Conservation (phyloP, 2,113 vertebrate species). For the Heloderma charlesbogerti region DNA sequence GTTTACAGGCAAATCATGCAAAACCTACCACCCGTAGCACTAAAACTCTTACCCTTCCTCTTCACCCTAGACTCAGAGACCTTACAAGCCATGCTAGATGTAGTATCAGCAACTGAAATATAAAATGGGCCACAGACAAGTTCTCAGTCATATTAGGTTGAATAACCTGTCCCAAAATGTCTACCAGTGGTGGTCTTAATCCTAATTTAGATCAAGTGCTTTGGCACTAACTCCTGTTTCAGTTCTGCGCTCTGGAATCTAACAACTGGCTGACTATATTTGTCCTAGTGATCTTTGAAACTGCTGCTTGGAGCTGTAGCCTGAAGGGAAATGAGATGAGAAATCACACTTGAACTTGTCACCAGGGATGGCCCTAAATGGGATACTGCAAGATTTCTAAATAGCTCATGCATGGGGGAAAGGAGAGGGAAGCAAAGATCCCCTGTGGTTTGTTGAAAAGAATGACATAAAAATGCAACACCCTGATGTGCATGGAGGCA, state of each 20-base stretch:
- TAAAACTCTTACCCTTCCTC: not conserved
- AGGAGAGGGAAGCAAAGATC: not conserved
- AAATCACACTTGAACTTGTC: not conserved
- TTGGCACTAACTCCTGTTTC: not conserved
- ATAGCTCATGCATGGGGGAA: not conserved
- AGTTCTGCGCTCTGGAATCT: not conserved
- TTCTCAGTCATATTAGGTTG: not conserved
- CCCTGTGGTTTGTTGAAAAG: not conserved
- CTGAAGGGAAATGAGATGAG: not conserved
- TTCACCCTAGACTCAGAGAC: not conserved
- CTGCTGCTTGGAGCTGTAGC: not conserved
- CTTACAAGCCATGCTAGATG: not conserved
- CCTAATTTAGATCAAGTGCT: not conserved
- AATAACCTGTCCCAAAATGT: not conserved
- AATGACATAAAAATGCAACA: not conserved
- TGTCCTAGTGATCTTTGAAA: not conserved
- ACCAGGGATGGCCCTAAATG: not conserved
- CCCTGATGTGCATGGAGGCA: not conserved
- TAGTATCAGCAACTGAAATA: not conserved
- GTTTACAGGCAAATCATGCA: not conserved
- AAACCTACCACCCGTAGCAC: conserved; percentile 4
- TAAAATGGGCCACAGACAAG: not conserved
- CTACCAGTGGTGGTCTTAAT: not conserved
- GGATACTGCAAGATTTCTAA: not conserved
- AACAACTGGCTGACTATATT: not conserved